Percentiles rank a stretch among this genome's conserved stretches.
These are phyloP conservation scores for Corydoras sp. DNA, from an alignment of 2,113 vertebrate species.

Conservation along the genomic window DNA sequence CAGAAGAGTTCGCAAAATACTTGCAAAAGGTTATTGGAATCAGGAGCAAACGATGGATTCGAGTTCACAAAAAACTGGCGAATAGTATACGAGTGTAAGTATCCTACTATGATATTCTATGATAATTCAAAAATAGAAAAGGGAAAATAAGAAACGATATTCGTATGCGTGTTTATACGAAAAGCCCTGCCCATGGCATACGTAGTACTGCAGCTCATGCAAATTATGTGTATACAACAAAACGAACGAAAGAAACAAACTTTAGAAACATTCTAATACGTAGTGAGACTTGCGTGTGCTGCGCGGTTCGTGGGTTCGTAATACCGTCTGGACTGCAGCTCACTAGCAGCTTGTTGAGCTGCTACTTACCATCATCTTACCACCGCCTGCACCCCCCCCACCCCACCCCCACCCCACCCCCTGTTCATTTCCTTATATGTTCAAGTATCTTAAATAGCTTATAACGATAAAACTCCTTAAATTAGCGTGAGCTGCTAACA, in stretches of 20 bases:
- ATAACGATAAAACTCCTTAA: constrained; percentile 63
- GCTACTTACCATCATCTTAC: constrained; percentile 28
- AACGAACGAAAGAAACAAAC: constrained; percentile 56
- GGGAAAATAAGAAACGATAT: constrained; percentile 58
- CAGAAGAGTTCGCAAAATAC: constrained; percentile 51
- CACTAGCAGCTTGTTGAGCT: constrained; percentile 38
- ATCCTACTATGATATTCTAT: constrained; percentile 33
- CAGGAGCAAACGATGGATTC: constrained; percentile 54
- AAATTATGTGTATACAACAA: constrained; percentile 54
- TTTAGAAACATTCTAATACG: constrained; percentile 54
- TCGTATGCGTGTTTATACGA: constrained; percentile 45
- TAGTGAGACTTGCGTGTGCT: constrained; percentile 59
- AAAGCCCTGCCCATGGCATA: constrained; percentile 48
- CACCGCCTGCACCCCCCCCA: constrained; percentile 45
- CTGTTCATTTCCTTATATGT: constrained; percentile 62
- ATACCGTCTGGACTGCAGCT: constrained; percentile 60
- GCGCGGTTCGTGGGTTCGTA: constrained; percentile 60
- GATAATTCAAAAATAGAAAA: constrained; percentile 51
- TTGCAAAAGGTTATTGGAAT: constrained; percentile 61
- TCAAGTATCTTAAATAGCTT: constrained; percentile 73
- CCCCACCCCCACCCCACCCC: constrained; percentile 32
- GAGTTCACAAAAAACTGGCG: constrained; percentile 33
- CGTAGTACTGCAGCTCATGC: constrained; percentile 58
- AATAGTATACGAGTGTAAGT: constrained; percentile 46
- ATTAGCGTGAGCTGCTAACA: constrained; percentile 48